phyloP scores from a whole-genome alignment of 2,113 vertebrate species.

The Eubucco bourcierii region DNA sequence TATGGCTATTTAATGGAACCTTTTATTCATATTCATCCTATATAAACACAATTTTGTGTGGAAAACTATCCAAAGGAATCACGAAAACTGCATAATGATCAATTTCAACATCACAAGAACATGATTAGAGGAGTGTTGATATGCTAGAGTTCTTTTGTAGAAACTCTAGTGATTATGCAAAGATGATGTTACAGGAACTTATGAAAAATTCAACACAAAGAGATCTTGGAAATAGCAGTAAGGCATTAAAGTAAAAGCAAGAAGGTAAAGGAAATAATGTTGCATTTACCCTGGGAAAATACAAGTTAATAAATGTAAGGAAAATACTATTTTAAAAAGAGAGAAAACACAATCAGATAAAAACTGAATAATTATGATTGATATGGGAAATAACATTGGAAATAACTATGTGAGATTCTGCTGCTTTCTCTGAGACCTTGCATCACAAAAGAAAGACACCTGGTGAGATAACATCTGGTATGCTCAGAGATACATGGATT shows the following conservation, averaged over 20 bases:
- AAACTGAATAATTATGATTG: background rate
- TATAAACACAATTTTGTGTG: too few relatives aligned
- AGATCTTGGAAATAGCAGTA: background rate
- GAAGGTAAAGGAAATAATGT: background rate
- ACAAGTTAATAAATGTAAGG: background rate
- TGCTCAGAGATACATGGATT: background rate
- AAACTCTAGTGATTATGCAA: background rate
- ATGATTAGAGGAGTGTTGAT: background rate
- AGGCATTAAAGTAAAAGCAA: background rate
- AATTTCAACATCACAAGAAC: background rate
- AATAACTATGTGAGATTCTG: background rate
- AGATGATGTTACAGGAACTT: background rate
- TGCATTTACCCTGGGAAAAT: background rate
- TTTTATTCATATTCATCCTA: too few relatives aligned
- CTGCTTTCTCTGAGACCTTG: background rate
- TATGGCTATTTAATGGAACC: too few relatives aligned
- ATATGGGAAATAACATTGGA: background rate
- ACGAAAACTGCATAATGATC: background rate
- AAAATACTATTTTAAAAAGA: background rate
- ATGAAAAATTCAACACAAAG: background rate
- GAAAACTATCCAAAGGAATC: background rate
- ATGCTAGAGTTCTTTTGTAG: background rate
- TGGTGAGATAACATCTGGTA: conserved; percentile 3
- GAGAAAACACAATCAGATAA: background rate
- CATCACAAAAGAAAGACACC: background rate